Percentiles rank a stretch among this genome's conserved stretches.
phyloP scores from a whole-genome alignment of 2,113 vertebrate genomes.

The Meles meles region DNA sequence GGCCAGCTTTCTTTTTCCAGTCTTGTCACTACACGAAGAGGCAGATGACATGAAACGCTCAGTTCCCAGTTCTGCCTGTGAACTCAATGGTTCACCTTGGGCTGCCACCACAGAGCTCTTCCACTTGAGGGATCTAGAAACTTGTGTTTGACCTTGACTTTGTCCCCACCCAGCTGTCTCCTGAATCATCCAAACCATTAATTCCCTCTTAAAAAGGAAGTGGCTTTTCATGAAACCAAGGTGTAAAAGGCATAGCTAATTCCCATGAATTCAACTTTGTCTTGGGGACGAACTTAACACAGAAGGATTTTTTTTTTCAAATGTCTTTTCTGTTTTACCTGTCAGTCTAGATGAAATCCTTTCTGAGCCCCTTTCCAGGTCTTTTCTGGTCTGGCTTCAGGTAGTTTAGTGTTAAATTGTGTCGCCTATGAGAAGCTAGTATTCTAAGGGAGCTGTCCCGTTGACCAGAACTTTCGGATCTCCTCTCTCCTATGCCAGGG shows the following conservation, averaged over 20 bases:
- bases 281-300: neutral
- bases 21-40: too few species aligned
- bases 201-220: neutral
- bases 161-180: neutral
- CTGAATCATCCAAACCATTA: neutral
- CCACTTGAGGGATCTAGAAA: neutral
- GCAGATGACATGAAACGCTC: neutral
- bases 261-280: neutral
- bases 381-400: neutral
- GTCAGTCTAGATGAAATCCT: neutral
- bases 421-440: neutral
- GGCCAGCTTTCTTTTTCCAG: neutral
- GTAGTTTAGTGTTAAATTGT: neutral
- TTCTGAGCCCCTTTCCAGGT: neutral
- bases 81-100: neutral
- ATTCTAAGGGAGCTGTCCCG: too few species aligned
- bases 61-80: neutral
- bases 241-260: neutral
- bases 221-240: neutral
- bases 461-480: neutral
- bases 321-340: neutral
- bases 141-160: neutral
- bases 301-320: neutral
- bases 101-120: neutral
- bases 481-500: neutral